A percentile compares a stretch with the other conserved stretches of the same genome.
Conservation (phyloP, 2,888 invertebrate species). For the Apamea monoglypha region DNA sequence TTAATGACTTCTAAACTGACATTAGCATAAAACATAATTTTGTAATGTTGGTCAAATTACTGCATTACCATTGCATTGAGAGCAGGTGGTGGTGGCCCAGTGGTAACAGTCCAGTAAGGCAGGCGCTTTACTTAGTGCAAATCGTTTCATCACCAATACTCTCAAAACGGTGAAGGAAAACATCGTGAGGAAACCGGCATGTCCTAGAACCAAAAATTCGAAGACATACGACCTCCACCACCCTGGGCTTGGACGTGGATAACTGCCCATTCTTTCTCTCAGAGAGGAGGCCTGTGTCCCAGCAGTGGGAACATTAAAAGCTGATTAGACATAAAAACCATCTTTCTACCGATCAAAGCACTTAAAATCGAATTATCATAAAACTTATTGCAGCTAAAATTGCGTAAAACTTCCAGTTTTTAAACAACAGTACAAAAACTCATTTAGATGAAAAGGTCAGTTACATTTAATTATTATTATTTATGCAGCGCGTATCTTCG, state of each 20-base stretch:
- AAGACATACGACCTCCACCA: background rate
- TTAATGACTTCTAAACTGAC: constrained; percentile 2
- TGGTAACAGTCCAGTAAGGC: too few species aligned
- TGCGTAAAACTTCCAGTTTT: background rate
- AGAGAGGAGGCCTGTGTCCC: too few species aligned
- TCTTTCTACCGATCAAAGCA: background rate
- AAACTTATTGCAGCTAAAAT: background rate
- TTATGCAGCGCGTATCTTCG: constrained; percentile 9
- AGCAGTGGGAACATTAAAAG: too few species aligned
- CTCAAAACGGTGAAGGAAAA: background rate
- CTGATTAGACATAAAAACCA: background rate
- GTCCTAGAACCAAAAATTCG: background rate
- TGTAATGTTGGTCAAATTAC: constrained; percentile 6
- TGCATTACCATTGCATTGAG: background rate
- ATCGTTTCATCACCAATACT: background rate
- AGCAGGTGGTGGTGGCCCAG: too few species aligned
- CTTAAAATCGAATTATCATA: background rate
- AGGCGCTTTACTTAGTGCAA: background rate
- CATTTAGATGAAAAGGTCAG: background rate
- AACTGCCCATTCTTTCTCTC: too few species aligned
- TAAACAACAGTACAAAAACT: background rate
- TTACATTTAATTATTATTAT: constrained; percentile 16
- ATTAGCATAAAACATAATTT: background rate
- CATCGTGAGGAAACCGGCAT: background rate
- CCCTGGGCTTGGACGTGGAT: background rate